Conservation (phyloP, 2,888 invertebrate species). For the Eupithecia pulchellata region DNA sequence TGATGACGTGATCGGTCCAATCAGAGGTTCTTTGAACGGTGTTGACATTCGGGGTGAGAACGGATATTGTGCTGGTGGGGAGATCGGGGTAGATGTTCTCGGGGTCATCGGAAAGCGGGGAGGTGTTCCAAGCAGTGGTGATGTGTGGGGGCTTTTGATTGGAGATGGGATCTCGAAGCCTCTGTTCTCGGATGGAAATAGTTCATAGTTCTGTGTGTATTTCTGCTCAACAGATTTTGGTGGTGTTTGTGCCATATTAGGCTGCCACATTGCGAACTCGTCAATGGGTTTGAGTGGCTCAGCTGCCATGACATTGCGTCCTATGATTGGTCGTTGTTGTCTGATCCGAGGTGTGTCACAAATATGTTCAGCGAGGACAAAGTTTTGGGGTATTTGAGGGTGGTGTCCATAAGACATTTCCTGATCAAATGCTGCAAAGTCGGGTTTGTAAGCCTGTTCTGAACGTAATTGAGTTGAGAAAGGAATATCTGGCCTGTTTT, state of each 20-base stretch:
- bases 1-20: conserved; percentile 38
- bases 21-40: conserved; percentile 35
- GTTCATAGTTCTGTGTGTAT: conserved; percentile 54
- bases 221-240: conserved; percentile 44
- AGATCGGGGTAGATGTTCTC: conserved; percentile 18
- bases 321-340: conserved; percentile 66
- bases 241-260: conserved; percentile 46
- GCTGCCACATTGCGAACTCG: conserved; percentile 36
- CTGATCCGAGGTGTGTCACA: conserved; percentile 48
- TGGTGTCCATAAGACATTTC: conserved; percentile 1
- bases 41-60: conserved; percentile 25
- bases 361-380: conserved; percentile 12
- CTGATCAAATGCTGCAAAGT: conserved; percentile 3
- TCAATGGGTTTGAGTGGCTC: conserved; percentile 42
- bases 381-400: conserved; percentile 10
- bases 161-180: conserved; percentile 55
- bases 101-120: conserved; percentile 38
- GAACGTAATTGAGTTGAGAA: conserved; percentile 1
- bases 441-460: conserved; percentile 8
- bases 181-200: conserved; percentile 65
- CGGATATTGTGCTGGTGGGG: conserved; percentile 4
- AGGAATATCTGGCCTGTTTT: not conserved
- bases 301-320: conserved; percentile 63
- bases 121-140: conserved; percentile 36
- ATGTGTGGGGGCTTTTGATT: conserved; percentile 41